phyloP scores from a whole-genome alignment of 2,113 vertebrate genomes.

The Rhinoderma darwinii region DNA sequence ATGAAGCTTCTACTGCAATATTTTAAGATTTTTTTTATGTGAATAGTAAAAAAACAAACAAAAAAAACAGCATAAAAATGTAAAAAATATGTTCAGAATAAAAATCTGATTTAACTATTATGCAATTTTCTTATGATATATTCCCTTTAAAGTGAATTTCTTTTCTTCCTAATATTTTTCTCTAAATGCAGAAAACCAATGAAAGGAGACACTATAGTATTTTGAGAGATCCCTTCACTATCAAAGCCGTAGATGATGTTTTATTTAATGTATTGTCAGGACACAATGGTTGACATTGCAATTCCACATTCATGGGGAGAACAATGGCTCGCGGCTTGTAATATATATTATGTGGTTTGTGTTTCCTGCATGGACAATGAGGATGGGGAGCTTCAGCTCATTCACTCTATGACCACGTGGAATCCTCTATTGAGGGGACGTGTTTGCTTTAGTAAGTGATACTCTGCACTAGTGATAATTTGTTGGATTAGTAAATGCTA shows the following conservation, averaged over 20 bases:
- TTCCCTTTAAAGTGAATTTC: too few species aligned
- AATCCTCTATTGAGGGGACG: conserved; percentile 2
- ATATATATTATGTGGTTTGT: conserved; percentile 44
- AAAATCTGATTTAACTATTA: too few species aligned
- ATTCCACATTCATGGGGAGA: background rate
- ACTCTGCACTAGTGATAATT: background rate
- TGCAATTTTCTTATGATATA: too few species aligned
- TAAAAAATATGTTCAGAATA: too few species aligned
- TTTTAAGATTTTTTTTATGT: too few species aligned
- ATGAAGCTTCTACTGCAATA: too few species aligned
- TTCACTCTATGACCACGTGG: conserved; percentile 18
- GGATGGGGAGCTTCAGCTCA: background rate
- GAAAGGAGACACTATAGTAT: background rate
- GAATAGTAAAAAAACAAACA: too few species aligned
- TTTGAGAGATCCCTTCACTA: background rate
- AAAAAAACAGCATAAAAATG: too few species aligned
- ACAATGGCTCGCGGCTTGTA: conserved; percentile 31
- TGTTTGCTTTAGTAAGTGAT: conserved; percentile 48
- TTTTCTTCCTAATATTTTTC: background rate
- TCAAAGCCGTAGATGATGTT: background rate
- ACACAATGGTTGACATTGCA: conserved; percentile 35
- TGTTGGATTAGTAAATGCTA: conserved; percentile 37
- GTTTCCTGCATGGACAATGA: conserved; percentile 31
- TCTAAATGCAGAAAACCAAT: background rate
- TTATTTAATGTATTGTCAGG: conserved; percentile 25